Conservation (phyloP, 1,140 invertebrate species). For the Apis mellifera region Amel_HAv3.1 CM009942.2:5110001-5110500, state of each 20-base stretch:
- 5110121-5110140: too few relatives aligned
- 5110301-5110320: background rate
- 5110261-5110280: constrained; percentile 25
- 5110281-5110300: constrained; percentile 26
- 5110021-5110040: too few relatives aligned
- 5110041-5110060: too few relatives aligned
- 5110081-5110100: too few relatives aligned
- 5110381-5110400: constrained; percentile 32
- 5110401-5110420: constrained; percentile 52
- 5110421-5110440: constrained; percentile 63
- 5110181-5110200: background rate
- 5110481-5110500: constrained; percentile 67
- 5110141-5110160: too few relatives aligned
- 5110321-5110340: constrained; percentile 21
- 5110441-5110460: constrained; percentile 70
- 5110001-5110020: too few relatives aligned
- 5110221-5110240: background rate
- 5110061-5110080: too few relatives aligned
- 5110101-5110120: too few relatives aligned
- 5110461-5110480: constrained; percentile 72
- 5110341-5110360: constrained; percentile 34
- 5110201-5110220: too few relatives aligned
- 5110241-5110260: constrained; percentile 17
- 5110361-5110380: constrained; percentile 45
- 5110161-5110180: too few relatives aligned